These are phyloP conservation scores for Oostethus manadensis DNA, from an alignment of 2,113 vertebrate species.

Conservation along the genomic window DNA sequence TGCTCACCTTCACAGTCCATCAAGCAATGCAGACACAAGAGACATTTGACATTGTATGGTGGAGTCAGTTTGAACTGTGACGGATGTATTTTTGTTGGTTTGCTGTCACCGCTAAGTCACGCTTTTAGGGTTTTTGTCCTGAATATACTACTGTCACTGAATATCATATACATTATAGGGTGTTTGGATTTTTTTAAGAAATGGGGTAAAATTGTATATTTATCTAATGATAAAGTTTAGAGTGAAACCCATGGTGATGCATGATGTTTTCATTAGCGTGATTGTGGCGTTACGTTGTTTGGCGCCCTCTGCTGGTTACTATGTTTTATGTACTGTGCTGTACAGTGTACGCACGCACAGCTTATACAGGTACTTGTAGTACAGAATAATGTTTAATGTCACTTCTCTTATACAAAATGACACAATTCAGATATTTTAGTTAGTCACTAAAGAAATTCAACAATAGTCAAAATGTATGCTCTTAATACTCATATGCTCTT, in stretches of 20 bases:
- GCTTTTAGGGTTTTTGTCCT: slow-evolving; percentile 39
- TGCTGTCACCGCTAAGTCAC: slow-evolving; percentile 60
- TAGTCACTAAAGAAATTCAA: too few relatives aligned
- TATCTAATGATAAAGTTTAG: slow-evolving; percentile 71
- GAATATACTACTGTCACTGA: slow-evolving; percentile 79
- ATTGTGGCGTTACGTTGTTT: slow-evolving; percentile 11
- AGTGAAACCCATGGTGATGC: slow-evolving; percentile 49
- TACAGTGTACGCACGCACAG: too few relatives aligned
- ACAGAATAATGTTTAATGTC: too few relatives aligned
- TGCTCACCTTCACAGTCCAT: slow-evolving; percentile 49
- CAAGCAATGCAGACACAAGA: slow-evolving; percentile 49
- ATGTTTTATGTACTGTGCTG: background rate
- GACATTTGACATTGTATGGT: slow-evolving; percentile 65
- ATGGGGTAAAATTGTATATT: slow-evolving; percentile 72
- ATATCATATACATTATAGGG: slow-evolving; percentile 70
- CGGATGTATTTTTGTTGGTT: slow-evolving; percentile 49
- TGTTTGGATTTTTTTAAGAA: slow-evolving; percentile 65
- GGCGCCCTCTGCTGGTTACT: slow-evolving; percentile 58
- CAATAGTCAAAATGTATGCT: too few relatives aligned
- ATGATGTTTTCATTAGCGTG: slow-evolving; percentile 16
- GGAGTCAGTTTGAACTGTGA: slow-evolving; percentile 62
- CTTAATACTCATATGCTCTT: too few relatives aligned
- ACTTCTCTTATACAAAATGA: too few relatives aligned
- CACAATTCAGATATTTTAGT: too few relatives aligned
- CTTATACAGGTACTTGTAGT: too few relatives aligned